A percentile compares a stretch with the other conserved stretches of the same genome.
These are phyloP conservation scores for Mythimna vitellina DNA, from an alignment of 2,888 invertebrate species.

Conservation along the genomic window DNA sequence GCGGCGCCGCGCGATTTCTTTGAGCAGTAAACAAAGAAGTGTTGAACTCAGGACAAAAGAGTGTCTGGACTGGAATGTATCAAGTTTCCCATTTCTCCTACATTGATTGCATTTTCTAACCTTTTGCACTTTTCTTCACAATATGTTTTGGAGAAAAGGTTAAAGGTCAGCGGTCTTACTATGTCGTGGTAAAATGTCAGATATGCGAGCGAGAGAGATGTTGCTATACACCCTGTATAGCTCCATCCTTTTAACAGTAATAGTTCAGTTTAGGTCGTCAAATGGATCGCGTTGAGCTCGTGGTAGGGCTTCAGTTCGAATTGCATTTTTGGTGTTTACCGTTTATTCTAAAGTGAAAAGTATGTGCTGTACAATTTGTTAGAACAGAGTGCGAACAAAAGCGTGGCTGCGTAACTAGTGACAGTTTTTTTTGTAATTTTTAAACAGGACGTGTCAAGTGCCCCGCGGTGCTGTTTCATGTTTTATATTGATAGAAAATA, in stretches of 20 bases:
- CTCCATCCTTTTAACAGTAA: too few species aligned
- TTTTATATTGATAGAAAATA: slow-evolving; percentile 5
- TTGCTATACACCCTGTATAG: too few species aligned
- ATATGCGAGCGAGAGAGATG: too few species aligned
- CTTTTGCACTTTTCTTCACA: background rate
- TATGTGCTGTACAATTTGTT: background rate
- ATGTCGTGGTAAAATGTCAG: too few species aligned
- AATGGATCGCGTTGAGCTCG: too few species aligned
- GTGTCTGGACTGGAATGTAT: slow-evolving; percentile 18
- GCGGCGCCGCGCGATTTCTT: slow-evolving; percentile 46
- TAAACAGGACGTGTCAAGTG: slow-evolving; percentile 43
- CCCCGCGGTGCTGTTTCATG: background rate
- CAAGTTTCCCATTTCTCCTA: slow-evolving; percentile 18
- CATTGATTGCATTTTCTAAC: slow-evolving; percentile 9
- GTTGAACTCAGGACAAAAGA: slow-evolving; percentile 51
- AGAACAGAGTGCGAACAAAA: slow-evolving; percentile 30
- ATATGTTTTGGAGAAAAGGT: slow-evolving; percentile 1
- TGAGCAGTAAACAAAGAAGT: slow-evolving; percentile 57
- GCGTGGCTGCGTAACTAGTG: slow-evolving; percentile 6
- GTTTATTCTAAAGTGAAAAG: slow-evolving; percentile 5
- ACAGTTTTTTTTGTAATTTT: slow-evolving; percentile 8
- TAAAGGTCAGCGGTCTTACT: too few species aligned
- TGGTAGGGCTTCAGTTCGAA: background rate
- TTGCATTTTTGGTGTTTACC: background rate
- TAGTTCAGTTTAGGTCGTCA: too few species aligned